phyloP scores from a whole-genome alignment of 2,797 vertebrate genomes.

The Sebastes paucispinis region DNA sequence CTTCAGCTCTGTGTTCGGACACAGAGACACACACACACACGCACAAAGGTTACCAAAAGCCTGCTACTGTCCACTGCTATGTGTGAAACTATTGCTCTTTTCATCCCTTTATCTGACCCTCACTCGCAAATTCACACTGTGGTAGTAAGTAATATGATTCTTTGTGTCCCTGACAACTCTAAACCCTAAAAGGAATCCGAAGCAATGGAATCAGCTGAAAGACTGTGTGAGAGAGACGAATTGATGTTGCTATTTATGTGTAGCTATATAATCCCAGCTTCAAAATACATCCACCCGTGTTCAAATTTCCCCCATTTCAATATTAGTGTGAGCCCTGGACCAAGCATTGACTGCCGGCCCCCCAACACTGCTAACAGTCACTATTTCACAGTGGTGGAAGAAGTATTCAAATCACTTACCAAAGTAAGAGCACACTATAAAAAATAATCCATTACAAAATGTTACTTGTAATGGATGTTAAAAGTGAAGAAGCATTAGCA shows the following conservation, averaged over 20 bases:
- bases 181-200: background rate
- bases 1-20: constrained; percentile 22
- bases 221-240: background rate
- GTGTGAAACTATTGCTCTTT: background rate
- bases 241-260: background rate
- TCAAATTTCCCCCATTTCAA: background rate
- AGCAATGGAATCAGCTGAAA: background rate
- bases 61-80: background rate
- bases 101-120: background rate
- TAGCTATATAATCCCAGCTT: background rate
- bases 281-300: background rate
- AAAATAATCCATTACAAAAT: background rate
- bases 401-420: background rate
- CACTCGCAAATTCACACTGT: background rate
- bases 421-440: background rate
- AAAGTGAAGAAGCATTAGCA: background rate
- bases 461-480: background rate
- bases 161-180: background rate
- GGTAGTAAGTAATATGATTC: background rate
- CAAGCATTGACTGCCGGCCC: background rate
- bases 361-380: background rate
- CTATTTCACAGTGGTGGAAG: background rate
- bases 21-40: background rate
- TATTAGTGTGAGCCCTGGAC: background rate
- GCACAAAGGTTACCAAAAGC: constrained; percentile 9